phyloP scores from a whole-genome alignment of 2,113 vertebrate genomes.

The Silurus meridionalis region DNA sequence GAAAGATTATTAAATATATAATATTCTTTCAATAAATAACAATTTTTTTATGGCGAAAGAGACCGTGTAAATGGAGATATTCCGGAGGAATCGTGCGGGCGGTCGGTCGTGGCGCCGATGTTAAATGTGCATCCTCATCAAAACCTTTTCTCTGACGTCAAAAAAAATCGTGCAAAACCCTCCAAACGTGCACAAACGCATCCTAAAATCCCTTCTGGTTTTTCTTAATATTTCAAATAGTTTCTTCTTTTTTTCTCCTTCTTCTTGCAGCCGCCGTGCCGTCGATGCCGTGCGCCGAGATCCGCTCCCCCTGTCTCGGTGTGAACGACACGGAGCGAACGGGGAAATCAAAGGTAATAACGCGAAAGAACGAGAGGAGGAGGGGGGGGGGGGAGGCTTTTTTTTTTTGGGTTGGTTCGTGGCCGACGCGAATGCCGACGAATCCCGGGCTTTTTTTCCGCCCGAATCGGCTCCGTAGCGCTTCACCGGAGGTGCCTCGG shows the following conservation, averaged over 20 bases:
- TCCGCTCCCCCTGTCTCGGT: conserved; percentile 65
- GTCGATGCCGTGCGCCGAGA: conserved; percentile 56
- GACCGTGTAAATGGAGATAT: not conserved
- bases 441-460: conserved; percentile 64
- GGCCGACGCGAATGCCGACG: conserved; percentile 68
- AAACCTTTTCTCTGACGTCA: conserved; percentile 75
- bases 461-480: conserved; percentile 64
- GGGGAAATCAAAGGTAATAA: conserved; percentile 74
- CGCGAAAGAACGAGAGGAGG: conserved; percentile 5
- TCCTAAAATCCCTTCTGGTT: conserved; percentile 48
- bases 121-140: conserved; percentile 66
- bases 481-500: conserved; percentile 60
- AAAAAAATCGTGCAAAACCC: conserved; percentile 60
- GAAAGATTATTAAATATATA: not conserved
- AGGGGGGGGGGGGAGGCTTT: conserved; percentile 52
- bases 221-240: no score
- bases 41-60: not conserved
- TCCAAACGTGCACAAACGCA: conserved; percentile 70
- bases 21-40: conserved; percentile 56
- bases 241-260: no score
- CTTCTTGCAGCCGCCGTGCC: not conserved
- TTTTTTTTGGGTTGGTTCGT: conserved; percentile 49
- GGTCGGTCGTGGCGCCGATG: conserved; percentile 41
- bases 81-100: not conserved
- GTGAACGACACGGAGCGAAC: conserved; percentile 70